These are phyloP conservation scores for Mastomys natalensis DNA, from an alignment of 2,113 vertebrate genomes.

Conservation along the genomic window DNA sequence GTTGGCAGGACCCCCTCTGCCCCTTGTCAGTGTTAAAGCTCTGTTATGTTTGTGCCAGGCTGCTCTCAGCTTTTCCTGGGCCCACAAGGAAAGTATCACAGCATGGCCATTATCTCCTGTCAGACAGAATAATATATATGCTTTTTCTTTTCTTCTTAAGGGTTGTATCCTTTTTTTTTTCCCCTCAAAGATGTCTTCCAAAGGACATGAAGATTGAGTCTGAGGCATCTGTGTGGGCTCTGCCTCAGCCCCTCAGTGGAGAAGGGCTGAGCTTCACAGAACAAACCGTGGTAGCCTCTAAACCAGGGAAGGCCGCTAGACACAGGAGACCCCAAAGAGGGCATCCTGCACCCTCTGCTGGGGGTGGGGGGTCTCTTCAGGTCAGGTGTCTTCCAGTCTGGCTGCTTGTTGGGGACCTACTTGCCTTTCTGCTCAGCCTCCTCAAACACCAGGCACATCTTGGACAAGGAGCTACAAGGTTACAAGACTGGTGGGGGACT, in stretches of 20 bases:
- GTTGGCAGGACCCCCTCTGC: not conserved
- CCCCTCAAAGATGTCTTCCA: constrained; percentile 30
- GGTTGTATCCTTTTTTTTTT: not conserved
- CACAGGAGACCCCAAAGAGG: not conserved
- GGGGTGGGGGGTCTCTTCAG: not conserved
- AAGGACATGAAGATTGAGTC: not conserved
- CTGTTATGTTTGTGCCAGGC: not conserved
- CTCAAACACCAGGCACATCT: not conserved
- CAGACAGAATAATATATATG: constrained; percentile 34
- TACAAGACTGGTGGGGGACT: not conserved
- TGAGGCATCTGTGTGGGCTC: not conserved
- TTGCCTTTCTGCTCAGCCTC: not conserved
- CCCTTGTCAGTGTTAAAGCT: not conserved
- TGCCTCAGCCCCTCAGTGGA: not conserved
- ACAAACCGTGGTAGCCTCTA: not conserved
- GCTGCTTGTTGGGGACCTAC: not conserved
- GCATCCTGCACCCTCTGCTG: not conserved
- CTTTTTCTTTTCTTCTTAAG: not conserved
- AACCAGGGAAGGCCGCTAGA: not conserved
- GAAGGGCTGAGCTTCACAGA: not conserved
- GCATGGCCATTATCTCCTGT: not conserved
- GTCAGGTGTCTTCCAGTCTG: not conserved
- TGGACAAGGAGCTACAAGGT: not conserved
- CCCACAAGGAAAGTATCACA: not conserved
- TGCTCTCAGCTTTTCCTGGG: constrained; percentile 9